Conservation (phyloP, 2,797 vertebrate genomes). For the Crax fasciolata region DNA sequence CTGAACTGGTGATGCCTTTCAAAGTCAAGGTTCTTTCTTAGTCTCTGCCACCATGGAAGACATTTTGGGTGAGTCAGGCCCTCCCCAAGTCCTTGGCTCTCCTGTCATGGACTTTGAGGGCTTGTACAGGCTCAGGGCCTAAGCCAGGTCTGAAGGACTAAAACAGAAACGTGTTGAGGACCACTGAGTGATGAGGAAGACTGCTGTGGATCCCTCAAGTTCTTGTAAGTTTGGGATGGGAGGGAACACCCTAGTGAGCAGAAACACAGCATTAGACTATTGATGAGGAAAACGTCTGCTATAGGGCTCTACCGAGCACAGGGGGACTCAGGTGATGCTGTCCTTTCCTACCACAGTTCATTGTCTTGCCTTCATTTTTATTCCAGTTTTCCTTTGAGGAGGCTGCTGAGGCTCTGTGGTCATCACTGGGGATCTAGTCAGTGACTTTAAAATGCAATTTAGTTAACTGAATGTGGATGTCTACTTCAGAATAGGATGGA, state of each 20-base stretch:
- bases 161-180: neutral
- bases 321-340: neutral
- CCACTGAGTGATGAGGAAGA: neutral
- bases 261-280: neutral
- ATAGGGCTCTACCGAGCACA: neutral
- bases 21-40: neutral
- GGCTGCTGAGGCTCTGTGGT: neutral
- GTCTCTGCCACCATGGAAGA: neutral
- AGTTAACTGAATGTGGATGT: neutral
- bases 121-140: neutral
- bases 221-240: neutral
- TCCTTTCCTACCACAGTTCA: neutral
- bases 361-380: neutral
- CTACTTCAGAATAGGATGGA: constrained; percentile 1
- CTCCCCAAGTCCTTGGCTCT: neutral
- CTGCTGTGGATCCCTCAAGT: neutral
- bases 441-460: constrained; percentile 18
- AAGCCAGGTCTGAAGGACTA: neutral
- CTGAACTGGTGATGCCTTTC: neutral
- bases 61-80: neutral
- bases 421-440: neutral
- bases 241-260: neutral
- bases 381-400: neutral
- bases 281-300: neutral
- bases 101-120: neutral